Base-by-base conservation (phyloP, 35 echinoderm and acorn worm species). In the Apostichopus californicus region DNA sequence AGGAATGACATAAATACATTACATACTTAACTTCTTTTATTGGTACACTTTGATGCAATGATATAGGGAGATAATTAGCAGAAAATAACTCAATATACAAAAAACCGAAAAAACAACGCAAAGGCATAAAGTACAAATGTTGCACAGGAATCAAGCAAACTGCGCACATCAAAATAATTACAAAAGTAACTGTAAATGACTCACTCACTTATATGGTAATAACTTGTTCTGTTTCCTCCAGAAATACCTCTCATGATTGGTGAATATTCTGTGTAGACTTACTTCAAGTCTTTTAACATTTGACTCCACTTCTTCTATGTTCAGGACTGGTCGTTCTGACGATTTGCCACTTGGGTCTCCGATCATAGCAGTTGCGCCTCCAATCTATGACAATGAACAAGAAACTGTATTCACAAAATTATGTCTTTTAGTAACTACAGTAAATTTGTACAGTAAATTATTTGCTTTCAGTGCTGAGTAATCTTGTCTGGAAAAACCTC, bases 281-380 rank as follows among this genome's bases (percentile, higher is more conserved):
- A 90, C 78, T 56, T 98, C 90, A 68, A 98, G 94, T 28, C 83
- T 87, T 18, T 53, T 65, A 6, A 90, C 91, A 86, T 98, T 96
- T 55, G 80, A 68, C 83, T 93, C 61, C 86, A 94, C 95, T 80
- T 79, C 73, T 26, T 86, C 54, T 13, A 55, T 52, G 5, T 77
- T 58, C 0, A 98, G 56, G 11, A 81, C 75, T n/a, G 92, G 78
- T 71, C 97, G 90, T 65, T 98, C 95, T 81, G 91, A 91, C 6
- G 90, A 90, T 77, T 98, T 98, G 5, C 97, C 97, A 93, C 97
- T 98, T 28, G 97, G 97, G 77, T 98, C 97, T 56, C 97, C 97
- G 25, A 98, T 94, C 55, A 96, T 13, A 7, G 97, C 97, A 24
- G 97, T 98, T n/a, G 94, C 97, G 61, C 97, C 97, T 60, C 97